Evolutionary conservation across 2,797 vertebrate genomes (phyloP).

Genomic region (Cynopterus sphinx): DNA sequence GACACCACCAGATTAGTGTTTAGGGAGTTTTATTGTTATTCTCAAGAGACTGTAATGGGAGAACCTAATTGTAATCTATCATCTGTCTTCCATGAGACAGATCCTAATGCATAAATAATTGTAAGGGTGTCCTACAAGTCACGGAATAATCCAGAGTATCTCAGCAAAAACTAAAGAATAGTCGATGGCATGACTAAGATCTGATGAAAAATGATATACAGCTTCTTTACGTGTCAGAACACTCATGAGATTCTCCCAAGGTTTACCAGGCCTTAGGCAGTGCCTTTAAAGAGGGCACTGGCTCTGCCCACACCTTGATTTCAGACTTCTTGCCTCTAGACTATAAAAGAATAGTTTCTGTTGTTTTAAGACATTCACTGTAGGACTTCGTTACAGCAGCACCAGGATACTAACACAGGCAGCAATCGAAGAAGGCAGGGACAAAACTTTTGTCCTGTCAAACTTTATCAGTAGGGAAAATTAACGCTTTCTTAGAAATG

Average conservation of each 20-base stretch:
- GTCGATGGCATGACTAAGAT: neutral
- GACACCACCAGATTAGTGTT: neutral
- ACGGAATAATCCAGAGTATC: neutral
- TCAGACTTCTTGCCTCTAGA: neutral
- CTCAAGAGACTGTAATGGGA: slow-evolving; percentile 15
- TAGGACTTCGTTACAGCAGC: neutral
- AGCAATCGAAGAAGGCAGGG: neutral
- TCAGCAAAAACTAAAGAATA: neutral
- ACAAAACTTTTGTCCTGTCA: neutral
- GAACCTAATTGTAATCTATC: neutral
- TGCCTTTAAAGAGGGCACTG: too few relatives aligned
- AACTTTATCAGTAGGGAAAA: neutral
- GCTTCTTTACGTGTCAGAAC: neutral
- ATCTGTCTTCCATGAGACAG: neutral
- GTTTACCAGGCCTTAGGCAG: neutral
- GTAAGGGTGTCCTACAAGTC: neutral
- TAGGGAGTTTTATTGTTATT: neutral
- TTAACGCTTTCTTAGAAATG: neutral
- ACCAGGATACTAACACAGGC: neutral
- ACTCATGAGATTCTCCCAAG: neutral
- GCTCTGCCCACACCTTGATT: neutral
- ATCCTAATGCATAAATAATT: neutral
- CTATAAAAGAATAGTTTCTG: neutral
- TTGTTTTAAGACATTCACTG: neutral
- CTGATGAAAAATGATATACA: too few relatives aligned